These are phyloP conservation scores for Seladonia tumulorum DNA, from an alignment of 2,888 invertebrate species.

Conservation along the genomic window DNA sequence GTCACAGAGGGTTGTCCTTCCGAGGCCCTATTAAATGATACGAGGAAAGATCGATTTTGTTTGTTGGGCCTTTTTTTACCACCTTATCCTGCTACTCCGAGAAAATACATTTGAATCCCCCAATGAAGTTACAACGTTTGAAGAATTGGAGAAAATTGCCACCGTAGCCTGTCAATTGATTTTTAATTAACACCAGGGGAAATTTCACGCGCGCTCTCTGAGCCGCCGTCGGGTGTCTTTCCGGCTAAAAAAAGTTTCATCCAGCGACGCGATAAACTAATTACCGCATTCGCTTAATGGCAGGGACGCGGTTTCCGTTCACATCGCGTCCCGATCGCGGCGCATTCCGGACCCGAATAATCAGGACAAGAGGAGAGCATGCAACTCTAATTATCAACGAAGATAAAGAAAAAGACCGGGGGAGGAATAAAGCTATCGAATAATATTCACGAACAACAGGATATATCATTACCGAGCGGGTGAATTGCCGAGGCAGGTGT, in stretches of 20 bases:
- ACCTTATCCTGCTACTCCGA: too few relatives aligned
- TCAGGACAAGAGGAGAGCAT: neutral
- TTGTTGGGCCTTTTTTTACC: too few relatives aligned
- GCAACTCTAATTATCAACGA: neutral
- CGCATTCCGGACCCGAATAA: neutral
- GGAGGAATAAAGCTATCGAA: neutral
- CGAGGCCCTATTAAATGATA: too few relatives aligned
- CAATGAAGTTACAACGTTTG: too few relatives aligned
- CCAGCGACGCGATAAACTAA: constrained; percentile 7
- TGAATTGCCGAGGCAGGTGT: constrained; percentile 1
- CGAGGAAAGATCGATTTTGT: too few relatives aligned
- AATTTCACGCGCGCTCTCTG: neutral
- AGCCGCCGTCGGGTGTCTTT: neutral
- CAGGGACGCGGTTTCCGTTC: constrained; percentile 1
- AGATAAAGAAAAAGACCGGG: neutral
- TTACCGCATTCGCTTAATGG: constrained; percentile 11
- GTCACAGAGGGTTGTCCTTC: too few relatives aligned
- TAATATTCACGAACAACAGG: constrained; percentile 13
- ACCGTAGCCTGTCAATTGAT: too few relatives aligned
- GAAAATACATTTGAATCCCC: too few relatives aligned
- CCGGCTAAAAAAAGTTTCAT: neutral
- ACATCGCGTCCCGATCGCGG: constrained; percentile 4
- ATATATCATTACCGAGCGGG: constrained; percentile 3
- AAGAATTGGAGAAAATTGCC: too few relatives aligned
- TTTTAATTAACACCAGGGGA: neutral